These are phyloP conservation scores for Planococcus citri DNA, from an alignment of 1,140 invertebrate genomes.

Conservation along the genomic window DNA sequence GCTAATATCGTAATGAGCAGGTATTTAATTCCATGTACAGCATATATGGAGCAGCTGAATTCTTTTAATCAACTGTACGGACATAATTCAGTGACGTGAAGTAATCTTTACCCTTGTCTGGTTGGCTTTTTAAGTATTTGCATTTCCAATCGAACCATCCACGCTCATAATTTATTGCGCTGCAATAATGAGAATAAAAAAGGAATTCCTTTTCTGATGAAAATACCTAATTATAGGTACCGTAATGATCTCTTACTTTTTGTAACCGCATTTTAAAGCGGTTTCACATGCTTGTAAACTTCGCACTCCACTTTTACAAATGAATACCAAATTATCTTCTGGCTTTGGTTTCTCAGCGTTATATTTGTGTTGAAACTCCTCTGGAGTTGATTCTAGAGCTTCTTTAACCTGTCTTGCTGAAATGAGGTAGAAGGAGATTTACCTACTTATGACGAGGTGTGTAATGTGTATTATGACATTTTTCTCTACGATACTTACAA, in stretches of 20 bases:
- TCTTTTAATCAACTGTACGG: too few species aligned
- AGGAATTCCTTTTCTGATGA: too few species aligned
- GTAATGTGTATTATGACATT: too few species aligned
- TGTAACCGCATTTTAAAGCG: conserved; percentile 23
- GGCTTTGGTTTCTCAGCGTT: conserved; percentile 23
- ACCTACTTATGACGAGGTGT: too few species aligned
- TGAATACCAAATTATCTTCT: conserved; percentile 24
- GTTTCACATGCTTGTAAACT: conserved; percentile 25
- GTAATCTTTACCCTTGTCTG: too few species aligned
- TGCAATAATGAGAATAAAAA: not conserved
- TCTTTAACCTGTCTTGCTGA: conserved; percentile 24
- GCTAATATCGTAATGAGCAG: too few species aligned
- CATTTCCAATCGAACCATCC: not conserved
- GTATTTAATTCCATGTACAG: too few species aligned
- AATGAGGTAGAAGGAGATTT: not conserved
- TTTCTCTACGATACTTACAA: too few species aligned
- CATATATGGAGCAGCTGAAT: too few species aligned
- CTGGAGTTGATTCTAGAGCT: conserved; percentile 22
- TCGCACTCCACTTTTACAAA: conserved; percentile 27
- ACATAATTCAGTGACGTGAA: too few species aligned
- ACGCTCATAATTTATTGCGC: not conserved
- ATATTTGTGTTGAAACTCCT: conserved; percentile 25
- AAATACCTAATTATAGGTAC: too few species aligned
- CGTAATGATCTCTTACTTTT: conserved; percentile 23
- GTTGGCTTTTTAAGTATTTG: too few species aligned